phyloP scores from a whole-genome alignment of 2,888 invertebrate genomes.

The Plemyria rubiginata region DNA sequence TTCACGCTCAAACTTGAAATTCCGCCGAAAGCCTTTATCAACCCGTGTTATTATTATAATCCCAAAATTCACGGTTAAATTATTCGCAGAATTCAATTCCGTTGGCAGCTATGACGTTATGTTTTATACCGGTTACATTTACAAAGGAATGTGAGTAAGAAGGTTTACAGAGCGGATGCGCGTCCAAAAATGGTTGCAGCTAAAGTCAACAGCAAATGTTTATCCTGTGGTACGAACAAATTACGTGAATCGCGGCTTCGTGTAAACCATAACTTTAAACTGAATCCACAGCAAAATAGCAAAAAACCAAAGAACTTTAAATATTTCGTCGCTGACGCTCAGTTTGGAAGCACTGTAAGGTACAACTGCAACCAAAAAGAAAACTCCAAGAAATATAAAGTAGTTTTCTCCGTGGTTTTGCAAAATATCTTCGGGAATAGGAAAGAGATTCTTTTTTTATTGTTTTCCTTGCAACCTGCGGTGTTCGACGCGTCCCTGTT shows the following conservation, averaged over 20 bases:
- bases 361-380: slow-evolving; percentile 38
- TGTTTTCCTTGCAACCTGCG: slow-evolving; percentile 30
- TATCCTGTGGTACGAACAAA: slow-evolving; percentile 55
- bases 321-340: slow-evolving; percentile 38
- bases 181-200: slow-evolving; percentile 55
- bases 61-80: slow-evolving; percentile 21
- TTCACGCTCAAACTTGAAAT: slow-evolving; percentile 15
- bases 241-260: slow-evolving; percentile 48
- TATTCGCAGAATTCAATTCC: slow-evolving; percentile 27
- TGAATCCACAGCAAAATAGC: slow-evolving; percentile 33
- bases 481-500: slow-evolving; percentile 27
- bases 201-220: slow-evolving; percentile 53
- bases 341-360: slow-evolving; percentile 31
- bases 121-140: slow-evolving; percentile 50
- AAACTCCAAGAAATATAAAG: slow-evolving; percentile 34
- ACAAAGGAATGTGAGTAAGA: slow-evolving; percentile 55
- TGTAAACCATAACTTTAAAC: slow-evolving; percentile 46
- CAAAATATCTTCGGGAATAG: slow-evolving; percentile 35
- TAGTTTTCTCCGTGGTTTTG: slow-evolving; percentile 37
- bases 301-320: slow-evolving; percentile 32
- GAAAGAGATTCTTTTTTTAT: slow-evolving; percentile 31
- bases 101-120: slow-evolving; percentile 32
- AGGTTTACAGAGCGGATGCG: slow-evolving; percentile 54
- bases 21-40: slow-evolving; percentile 16
- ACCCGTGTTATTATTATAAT: slow-evolving; percentile 25